Evolutionary conservation across 2,113 vertebrate genomes (phyloP).

Genomic region (Trochalopteron elliotii): DNA sequence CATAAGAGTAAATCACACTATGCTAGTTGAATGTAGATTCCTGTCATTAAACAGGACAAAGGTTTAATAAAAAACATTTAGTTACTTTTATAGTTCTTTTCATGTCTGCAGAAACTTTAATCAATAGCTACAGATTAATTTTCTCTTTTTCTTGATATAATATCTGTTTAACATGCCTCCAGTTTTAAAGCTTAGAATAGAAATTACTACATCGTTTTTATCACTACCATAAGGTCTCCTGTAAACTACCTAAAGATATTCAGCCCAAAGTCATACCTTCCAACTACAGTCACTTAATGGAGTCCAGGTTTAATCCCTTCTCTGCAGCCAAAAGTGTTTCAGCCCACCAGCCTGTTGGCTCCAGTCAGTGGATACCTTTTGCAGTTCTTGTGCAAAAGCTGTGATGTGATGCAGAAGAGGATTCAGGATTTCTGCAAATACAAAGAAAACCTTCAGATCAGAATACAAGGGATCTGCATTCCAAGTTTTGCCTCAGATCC

Average conservation of each 20-base stretch:
- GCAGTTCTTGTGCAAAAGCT: not conserved
- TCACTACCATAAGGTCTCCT: not conserved
- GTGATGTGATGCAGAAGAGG: not conserved
- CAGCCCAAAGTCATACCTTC: not conserved
- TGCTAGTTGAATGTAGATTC: not conserved
- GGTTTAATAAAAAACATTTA: not conserved
- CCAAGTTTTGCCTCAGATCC: not conserved
- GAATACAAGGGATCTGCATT: not conserved
- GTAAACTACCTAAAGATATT: not conserved
- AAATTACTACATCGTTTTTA: not conserved
- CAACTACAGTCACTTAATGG: not conserved
- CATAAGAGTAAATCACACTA: not conserved
- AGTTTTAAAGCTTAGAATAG: conserved; percentile 17
- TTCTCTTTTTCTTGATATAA: conserved; percentile 8
- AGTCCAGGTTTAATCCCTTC: not conserved
- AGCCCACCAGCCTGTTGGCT: not conserved
- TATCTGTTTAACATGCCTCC: not conserved
- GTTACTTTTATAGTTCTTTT: not conserved
- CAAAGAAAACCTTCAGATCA: not conserved
- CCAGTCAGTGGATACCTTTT: accelerated
- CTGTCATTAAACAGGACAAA: conserved; percentile 6
- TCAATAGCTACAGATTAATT: conserved; percentile 13
- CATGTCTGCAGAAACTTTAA: not conserved
- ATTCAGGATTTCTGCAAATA: not conserved
- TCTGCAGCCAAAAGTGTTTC: not conserved